Evolutionary conservation across 2,113 vertebrate genomes (phyloP).

Genomic region (Bujurquina vittata): DNA sequence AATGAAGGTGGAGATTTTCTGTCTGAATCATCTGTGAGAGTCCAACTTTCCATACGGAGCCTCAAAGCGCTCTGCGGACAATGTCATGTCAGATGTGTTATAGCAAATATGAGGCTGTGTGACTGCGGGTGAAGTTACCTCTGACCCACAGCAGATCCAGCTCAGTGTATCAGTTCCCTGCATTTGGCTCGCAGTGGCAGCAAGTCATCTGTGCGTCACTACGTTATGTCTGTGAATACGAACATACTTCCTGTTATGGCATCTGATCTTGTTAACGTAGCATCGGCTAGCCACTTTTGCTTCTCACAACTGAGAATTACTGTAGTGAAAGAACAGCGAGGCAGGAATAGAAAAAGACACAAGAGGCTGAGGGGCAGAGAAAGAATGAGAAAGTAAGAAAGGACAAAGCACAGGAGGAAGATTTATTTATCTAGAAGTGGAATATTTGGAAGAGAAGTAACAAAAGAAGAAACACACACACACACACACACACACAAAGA

Average conservation of each 20-base stretch:
- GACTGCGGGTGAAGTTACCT: slow-evolving; percentile 52
- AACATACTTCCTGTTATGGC: slow-evolving; percentile 69
- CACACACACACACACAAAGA: not conserved
- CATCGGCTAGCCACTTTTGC: slow-evolving; percentile 42
- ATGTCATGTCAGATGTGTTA: slow-evolving; percentile 28
- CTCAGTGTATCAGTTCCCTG: slow-evolving; percentile 61
- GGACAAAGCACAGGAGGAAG: not conserved
- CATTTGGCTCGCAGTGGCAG: slow-evolving; percentile 55
- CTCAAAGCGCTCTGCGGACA: slow-evolving; percentile 3
- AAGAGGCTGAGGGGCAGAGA: not conserved
- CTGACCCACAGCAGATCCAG: slow-evolving; percentile 70
- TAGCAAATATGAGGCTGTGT: slow-evolving; percentile 50
- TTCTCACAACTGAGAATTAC: slow-evolving; percentile 48
- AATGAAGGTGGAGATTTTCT: not conserved
- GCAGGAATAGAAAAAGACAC: slow-evolving; percentile 36
- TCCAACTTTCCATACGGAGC: not conserved
- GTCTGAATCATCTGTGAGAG: not conserved
- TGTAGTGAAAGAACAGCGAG: slow-evolving; percentile 10
- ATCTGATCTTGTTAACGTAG: slow-evolving; percentile 70
- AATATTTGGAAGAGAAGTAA: slow-evolving; percentile 20
- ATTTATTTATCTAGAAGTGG: slow-evolving; percentile 22
- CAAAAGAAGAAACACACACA: not conserved
- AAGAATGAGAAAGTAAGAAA: not conserved
- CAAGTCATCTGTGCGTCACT: slow-evolving; percentile 63
- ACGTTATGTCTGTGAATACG: slow-evolving; percentile 34